Evolutionary conservation across 2,113 vertebrate genomes (phyloP), one percentile per base, ranked within the genome.

Genomic region (Melanerpes aurifrons): DNA sequence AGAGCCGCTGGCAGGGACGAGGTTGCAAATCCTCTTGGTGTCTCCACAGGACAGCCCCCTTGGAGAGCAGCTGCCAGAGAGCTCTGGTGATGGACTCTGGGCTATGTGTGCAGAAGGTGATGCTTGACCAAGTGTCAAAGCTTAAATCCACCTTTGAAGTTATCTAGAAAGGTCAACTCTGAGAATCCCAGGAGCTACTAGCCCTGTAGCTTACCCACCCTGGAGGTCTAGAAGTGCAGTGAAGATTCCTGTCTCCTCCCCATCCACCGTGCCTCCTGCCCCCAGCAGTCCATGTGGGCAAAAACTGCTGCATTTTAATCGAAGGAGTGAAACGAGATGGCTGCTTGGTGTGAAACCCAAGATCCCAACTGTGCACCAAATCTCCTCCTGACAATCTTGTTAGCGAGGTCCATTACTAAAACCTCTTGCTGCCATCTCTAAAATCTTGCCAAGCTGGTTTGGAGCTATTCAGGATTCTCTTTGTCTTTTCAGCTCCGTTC

Each of bases 391-490:
- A 87, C 86, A 76, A 56, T 32, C 64, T 84, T 72, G 61, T 94
- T 92, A 82, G 80, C 72, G 72, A 85, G 89, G 71, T 91, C 64
- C 68, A 67, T 87, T 89, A 70, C 84, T 89, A 79, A 84, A 94
- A 87, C 78, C 61, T 89, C 78, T 82, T 84, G 87, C 91, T 93
- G 31, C 89, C 89, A 89, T 71, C 64, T 90, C 74, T 96, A 92
- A 93, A 96, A 93, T 85, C 94, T 94, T 71, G 92, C 94, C 75
- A 56, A 91, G 94, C 94, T 96, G 92, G 92, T 96, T 95, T 95
- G 94, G 74, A 89, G 91, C 91, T 92, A 82, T 90, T 94, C 81
- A 92, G 67, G 82, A 91, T 94, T 87, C 81, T 59, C 81, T 96
- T 96, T 96, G 86, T 95, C 74, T 95, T 93, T 76, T 90, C 86